Evolutionary conservation across 2,888 invertebrate genomes (phyloP).

Genomic region (Sesia bembeciformis): DNA sequence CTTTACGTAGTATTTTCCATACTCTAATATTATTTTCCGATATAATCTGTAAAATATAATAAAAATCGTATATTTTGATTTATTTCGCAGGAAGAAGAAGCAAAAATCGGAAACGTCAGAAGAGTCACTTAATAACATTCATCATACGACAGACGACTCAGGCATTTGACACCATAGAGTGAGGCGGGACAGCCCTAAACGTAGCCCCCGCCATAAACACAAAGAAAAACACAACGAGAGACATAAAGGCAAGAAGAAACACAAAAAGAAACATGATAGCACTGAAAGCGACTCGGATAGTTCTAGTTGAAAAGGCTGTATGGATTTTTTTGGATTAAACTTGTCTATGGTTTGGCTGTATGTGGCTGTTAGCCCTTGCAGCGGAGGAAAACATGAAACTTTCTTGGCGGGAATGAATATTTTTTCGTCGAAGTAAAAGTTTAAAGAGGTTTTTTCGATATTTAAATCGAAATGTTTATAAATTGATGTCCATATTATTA

Average conservation of each 20-base stretch:
- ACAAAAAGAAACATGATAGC: constrained; percentile 37
- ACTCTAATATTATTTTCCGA: no score
- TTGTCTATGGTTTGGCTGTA: not conserved
- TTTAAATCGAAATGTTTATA: not conserved
- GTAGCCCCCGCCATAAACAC: constrained; percentile 29
- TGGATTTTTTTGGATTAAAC: constrained; percentile 1
- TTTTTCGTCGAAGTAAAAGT: no score
- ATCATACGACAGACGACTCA: constrained; percentile 65
- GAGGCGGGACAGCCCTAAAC: constrained; percentile 50
- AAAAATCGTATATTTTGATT: not conserved
- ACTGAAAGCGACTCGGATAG: constrained; percentile 47
- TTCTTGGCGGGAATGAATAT: not conserved
- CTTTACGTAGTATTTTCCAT: no score
- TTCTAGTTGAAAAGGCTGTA: constrained; percentile 44
- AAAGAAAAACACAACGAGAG: constrained; percentile 26
- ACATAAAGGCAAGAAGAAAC: constrained; percentile 35
- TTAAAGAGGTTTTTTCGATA: not conserved
- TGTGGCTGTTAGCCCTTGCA: not conserved
- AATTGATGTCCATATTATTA: no score
- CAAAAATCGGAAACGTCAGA: constrained; percentile 58
- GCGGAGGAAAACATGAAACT: not conserved
- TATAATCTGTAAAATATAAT: no score
- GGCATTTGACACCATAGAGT: constrained; percentile 69
- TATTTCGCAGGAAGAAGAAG: constrained; percentile 43
- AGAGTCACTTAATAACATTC: constrained; percentile 58